Base-by-base conservation (phyloP, 1,140 invertebrate species). In the Drosophila nikananu region DNA sequence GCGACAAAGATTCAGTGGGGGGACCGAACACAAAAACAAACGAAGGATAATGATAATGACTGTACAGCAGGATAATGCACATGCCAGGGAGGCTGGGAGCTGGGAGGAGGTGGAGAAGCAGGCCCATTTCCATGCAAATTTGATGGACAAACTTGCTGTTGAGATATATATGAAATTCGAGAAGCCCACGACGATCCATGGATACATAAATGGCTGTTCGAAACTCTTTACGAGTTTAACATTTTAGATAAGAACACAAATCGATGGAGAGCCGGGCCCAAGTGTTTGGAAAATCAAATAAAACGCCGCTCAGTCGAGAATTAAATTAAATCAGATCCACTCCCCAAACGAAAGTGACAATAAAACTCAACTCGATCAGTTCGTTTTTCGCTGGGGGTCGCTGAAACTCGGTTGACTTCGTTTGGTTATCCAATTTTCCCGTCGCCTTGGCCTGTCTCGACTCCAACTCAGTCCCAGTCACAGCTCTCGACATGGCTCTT, bases 321-420 rank as follows among this genome's bases (percentile, higher is more conserved):
- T 81, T 51, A 73, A 81, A 83, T 83, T 62, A 77, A 87, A 87
- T 81, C 70, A 70, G 62, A 77, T 44, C 46, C 30, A n/a, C 25
- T 52, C 17, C 37, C 32, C 48, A 35, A 71, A 73, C 41, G 86
- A 89, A 90, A 89, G 84, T 78, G 86, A 90, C 86, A 81, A 84
- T 89, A 89, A 90, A 89, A 90, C 86, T 82, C 84, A 72, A 49
- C 71, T 80, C 86, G 76, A 66, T 76, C 66, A 81, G 74, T 46
- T 68, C 17, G 35, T 8, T 25, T 44, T 65, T 76, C 41, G 25
- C 25, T 15, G 51, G 41, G 57, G 48, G 61, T 44, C 39, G 51
- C 13, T n/a, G 51, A n/a, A 15, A 19, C n/a, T 37, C 27, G 2
- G 10, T 32, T 58, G 9, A 19, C 41, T 61, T 57, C 9, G 68